A percentile compares a stretch with the other conserved stretches of the same genome.
Evolutionary conservation across 2,797 vertebrate genomes (phyloP).

Genomic region (Poecilia wingei): DNA sequence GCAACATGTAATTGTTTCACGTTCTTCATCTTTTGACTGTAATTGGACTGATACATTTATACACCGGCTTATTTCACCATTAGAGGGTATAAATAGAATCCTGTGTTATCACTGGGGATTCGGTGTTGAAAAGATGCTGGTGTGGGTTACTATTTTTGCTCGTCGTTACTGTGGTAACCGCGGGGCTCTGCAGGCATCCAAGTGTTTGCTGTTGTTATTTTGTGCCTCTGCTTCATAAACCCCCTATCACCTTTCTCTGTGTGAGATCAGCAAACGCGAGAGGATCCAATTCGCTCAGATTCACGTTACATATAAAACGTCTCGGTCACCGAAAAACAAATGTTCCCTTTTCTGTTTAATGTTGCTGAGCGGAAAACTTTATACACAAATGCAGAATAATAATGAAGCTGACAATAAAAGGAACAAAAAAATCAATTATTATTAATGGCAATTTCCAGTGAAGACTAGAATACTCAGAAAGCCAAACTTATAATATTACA

Average conservation of each 20-base stretch:
- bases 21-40: conserved; percentile 52
- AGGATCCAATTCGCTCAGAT: conserved; percentile 11
- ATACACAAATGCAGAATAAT: neutral
- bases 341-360: neutral
- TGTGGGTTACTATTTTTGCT: conserved; percentile 81
- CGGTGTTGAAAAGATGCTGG: conserved; percentile 71
- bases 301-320: conserved; percentile 4
- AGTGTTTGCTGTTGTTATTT: conserved; percentile 71
- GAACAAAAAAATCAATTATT: neutral
- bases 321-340: neutral
- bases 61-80: conserved; percentile 47
- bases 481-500: neutral
- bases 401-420: neutral
- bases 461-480: neutral
- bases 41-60: conserved; percentile 57
- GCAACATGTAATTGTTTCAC: conserved; percentile 47
- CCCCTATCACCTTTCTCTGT: conserved; percentile 12
- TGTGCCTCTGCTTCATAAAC: conserved; percentile 58
- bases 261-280: conserved; percentile 15
- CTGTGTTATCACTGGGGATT: conserved; percentile 69
- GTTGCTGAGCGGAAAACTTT: neutral
- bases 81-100: conserved; percentile 73
- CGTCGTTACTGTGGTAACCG: conserved; percentile 84
- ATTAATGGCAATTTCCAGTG: neutral
- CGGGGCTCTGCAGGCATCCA: conserved; percentile 70